phyloP scores from a whole-genome alignment of 2,888 invertebrate genomes.

The Panorpa germanica region DNA sequence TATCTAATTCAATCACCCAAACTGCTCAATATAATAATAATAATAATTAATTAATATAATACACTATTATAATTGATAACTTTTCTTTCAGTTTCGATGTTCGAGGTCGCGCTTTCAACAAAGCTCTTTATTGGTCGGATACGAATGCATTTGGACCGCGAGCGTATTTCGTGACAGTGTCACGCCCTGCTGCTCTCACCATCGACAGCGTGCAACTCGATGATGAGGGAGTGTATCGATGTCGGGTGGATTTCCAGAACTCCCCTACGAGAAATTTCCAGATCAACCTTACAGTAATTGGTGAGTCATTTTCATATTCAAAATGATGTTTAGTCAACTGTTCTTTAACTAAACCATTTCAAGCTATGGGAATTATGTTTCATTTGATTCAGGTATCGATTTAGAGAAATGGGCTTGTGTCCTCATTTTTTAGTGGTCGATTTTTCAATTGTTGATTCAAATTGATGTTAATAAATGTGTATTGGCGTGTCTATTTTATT shows the following conservation, averaged over 20 bases:
- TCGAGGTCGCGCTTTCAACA: conserved; percentile 59
- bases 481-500: too few species aligned
- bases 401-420: too few species aligned
- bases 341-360: not conserved
- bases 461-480: too few species aligned
- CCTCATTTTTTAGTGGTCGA: too few species aligned
- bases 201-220: conserved; percentile 69
- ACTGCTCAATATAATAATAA: too few species aligned
- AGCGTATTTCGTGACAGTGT: conserved; percentile 67
- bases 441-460: too few species aligned
- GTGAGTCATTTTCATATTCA: conserved; percentile 34
- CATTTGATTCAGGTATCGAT: too few species aligned
- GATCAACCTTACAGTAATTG: conserved; percentile 76
- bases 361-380: conserved; percentile 1
- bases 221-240: conserved; percentile 74
- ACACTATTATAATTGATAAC: too few species aligned
- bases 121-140: conserved; percentile 71
- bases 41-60: not conserved
- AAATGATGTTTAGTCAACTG: conserved; percentile 33
- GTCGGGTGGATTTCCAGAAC: conserved; percentile 78
- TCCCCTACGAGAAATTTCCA: conserved; percentile 77
- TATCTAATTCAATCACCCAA: too few species aligned
- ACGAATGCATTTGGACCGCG: conserved; percentile 66
- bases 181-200: conserved; percentile 61
- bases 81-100: conserved; percentile 59